phyloP scores from a whole-genome alignment of 2,113 vertebrate genomes.

The Zosterops japonicus region DNA sequence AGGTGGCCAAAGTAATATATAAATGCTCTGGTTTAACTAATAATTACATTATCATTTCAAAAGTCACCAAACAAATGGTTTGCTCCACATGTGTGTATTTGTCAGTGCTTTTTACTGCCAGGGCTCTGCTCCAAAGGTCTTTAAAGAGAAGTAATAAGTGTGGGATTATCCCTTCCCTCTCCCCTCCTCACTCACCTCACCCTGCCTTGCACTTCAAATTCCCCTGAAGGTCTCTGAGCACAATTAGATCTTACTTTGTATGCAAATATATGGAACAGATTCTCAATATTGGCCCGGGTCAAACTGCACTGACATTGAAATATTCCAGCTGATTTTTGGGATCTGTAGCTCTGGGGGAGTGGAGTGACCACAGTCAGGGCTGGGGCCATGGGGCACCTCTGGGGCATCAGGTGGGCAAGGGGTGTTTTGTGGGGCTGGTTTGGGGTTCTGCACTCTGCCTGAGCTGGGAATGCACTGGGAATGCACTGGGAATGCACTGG shows the following conservation, averaged over 20 bases:
- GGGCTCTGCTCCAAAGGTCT: neutral
- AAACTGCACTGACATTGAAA: neutral
- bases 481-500: neutral
- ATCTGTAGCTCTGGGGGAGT: fast-evolving
- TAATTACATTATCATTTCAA: neutral
- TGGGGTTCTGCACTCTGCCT: neutral
- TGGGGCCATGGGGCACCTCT: neutral
- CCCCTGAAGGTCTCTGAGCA: neutral
- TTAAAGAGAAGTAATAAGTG: neutral
- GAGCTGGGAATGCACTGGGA: neutral
- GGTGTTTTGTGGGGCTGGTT: neutral
- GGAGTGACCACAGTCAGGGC: neutral
- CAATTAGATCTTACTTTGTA: neutral
- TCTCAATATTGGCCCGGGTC: neutral
- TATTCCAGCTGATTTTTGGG: neutral
- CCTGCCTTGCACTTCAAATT: neutral
- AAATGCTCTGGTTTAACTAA: neutral
- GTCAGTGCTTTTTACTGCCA: neutral
- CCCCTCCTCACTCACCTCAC: neutral
- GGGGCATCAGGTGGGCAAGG: neutral
- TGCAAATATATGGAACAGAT: neutral
- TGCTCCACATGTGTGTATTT: neutral
- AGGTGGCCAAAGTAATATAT: neutral
- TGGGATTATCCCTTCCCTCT: neutral
- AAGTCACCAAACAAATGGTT: neutral